phyloP scores from a whole-genome alignment of 2,113 vertebrate genomes.

The Genyomyrus donnyi region DNA sequence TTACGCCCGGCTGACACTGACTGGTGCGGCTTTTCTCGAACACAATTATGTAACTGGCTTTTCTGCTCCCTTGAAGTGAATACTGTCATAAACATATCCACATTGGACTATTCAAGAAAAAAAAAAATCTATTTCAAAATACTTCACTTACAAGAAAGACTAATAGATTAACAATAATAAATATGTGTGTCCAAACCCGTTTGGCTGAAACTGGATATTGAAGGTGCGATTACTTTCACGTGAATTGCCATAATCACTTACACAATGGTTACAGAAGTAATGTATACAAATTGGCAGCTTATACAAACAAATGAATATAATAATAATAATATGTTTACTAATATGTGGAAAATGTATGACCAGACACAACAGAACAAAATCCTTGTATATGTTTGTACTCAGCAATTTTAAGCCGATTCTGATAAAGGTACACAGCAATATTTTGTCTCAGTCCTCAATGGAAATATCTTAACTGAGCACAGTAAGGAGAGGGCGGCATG shows the following conservation, averaged over 20 bases:
- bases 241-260: neutral
- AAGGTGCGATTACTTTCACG: neutral
- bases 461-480: neutral
- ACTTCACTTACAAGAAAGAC: neutral
- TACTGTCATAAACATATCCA: slow-evolving; percentile 10
- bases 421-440: neutral
- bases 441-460: neutral
- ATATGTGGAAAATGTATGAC: neutral
- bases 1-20: slow-evolving; percentile 24
- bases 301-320: neutral
- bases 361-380: neutral
- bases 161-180: neutral
- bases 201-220: neutral
- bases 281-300: neutral
- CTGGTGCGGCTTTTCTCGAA: slow-evolving; percentile 13
- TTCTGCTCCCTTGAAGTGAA: neutral
- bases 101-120: neutral
- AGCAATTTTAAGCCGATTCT: neutral
- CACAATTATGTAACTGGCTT: slow-evolving; percentile 29
- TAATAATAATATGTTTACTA: neutral
- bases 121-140: neutral
- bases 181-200: neutral
- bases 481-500: neutral
- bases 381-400: neutral
- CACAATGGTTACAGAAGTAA: neutral